Conservation (phyloP, 1,140 invertebrate genomes). For the Bombus sylvicola region DNA sequence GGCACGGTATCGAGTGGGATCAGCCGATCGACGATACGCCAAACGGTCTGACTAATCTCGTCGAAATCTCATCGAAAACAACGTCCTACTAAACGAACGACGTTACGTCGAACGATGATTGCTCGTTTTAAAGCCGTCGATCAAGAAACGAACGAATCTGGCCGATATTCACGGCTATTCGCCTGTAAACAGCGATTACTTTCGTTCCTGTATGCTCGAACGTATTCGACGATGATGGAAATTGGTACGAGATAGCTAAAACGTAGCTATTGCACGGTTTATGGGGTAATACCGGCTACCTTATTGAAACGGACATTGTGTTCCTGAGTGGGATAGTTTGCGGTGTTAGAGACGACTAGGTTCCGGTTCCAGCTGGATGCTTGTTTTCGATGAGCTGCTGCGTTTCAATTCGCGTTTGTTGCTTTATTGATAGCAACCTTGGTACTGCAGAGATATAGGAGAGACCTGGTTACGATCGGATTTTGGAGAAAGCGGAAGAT, state of each 20-base stretch:
- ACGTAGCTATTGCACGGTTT: background rate
- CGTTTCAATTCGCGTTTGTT: background rate
- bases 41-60: background rate
- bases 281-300: background rate
- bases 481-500: background rate
- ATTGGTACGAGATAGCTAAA: constrained; percentile 16
- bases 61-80: background rate
- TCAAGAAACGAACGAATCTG: background rate
- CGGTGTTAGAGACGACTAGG: background rate
- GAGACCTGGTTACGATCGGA: background rate
- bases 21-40: background rate
- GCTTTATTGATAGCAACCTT: background rate
- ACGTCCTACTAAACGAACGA: background rate
- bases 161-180: background rate
- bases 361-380: background rate
- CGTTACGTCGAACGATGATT: constrained; percentile 10
- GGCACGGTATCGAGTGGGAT: constrained; percentile 28
- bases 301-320: constrained; percentile 32
- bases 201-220: background rate
- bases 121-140: background rate
- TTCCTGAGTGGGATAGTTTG: too few relatives aligned
- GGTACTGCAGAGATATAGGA: background rate
- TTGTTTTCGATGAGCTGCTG: background rate
- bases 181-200: constrained; percentile 26
- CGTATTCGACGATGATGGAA: background rate